Evolutionary conservation across 1,140 invertebrate genomes (phyloP), one percentile per base, ranked within the genome.

Genomic region (Meloidogyne hapla): DNA sequence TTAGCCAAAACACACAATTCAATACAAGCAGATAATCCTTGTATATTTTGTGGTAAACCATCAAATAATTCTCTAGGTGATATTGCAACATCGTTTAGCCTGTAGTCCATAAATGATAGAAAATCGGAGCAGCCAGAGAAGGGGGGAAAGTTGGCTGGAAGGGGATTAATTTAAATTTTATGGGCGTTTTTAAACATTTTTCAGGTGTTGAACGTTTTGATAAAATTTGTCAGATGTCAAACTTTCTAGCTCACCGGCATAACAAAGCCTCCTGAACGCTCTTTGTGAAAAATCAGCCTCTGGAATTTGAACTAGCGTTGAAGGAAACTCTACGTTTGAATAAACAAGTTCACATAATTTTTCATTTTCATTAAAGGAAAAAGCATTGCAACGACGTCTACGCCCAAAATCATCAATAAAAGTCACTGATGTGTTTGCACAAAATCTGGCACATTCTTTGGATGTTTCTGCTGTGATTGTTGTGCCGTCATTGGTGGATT

Each of bases 11-110:
- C 76, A 68, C 76, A 77, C 15, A 77, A 64, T 42, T 77, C 76
- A n/a, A 77, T 65, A 68, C 76, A 77, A 5, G 76, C 76, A 56
- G 70, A 75, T n/a, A 77, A 56, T 18, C 76, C 76, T 40, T 77
- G 40, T 21, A 38, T 62, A 25, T 40, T 40, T 45, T 45, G 40
- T 23, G 76, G 76, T 13, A 77, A 26, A 15, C 76, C 76, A 45
- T 77, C 74, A 45, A 66, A 77, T n/a, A 78, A n/a, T 68, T 77
- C 76, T 56, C 42, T 65, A 5, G 76, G 64, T 9, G 63, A 21
- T 62, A 67, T 75, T 61, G 42, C 21, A n/a, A 56, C 8, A 5
- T 56, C 48, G n/a, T n/a, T 56, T 18, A 77, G 69, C 0, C 15
- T 48, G n/a, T 77, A 77, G 42, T 77, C 74, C 12, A 56, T 40